Evolutionary conservation across 2,113 vertebrate genomes (phyloP).

Genomic region (Ondatra zibethicus): DNA sequence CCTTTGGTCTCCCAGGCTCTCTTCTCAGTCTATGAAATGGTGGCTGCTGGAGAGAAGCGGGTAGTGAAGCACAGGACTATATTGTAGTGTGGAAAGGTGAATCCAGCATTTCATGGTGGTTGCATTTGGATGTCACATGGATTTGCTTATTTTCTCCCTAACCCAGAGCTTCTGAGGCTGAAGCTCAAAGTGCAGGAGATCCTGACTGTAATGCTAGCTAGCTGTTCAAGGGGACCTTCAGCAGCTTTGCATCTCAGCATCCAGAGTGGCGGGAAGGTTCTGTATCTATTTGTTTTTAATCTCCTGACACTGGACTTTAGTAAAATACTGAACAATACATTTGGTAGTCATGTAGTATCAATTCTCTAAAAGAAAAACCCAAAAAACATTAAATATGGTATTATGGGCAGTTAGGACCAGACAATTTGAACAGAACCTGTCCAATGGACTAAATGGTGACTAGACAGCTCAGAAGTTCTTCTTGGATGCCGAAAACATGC

Average conservation of each 20-base stretch:
- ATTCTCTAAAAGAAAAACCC: background rate
- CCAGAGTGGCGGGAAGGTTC: background rate
- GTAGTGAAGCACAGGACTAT: slow-evolving; percentile 58
- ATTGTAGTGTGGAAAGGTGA: slow-evolving; percentile 32
- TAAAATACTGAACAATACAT: background rate
- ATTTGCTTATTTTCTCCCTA: slow-evolving; percentile 60
- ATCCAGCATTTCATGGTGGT: background rate
- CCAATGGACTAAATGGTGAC: background rate
- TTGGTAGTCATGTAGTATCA: background rate
- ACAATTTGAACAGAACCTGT: background rate
- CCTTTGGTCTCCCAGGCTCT: slow-evolving; percentile 23
- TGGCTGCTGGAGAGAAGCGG: slow-evolving; percentile 15
- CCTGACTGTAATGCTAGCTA: slow-evolving; percentile 16
- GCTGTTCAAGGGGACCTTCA: background rate
- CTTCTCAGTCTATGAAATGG: background rate
- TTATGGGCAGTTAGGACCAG: background rate
- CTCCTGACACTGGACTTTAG: background rate
- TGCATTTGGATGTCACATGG: slow-evolving; percentile 51
- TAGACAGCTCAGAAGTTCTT: background rate
- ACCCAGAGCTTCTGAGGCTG: slow-evolving; percentile 32
- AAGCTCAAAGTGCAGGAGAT: background rate
- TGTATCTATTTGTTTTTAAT: slow-evolving; percentile 22
- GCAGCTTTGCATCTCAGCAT: fast-evolving
- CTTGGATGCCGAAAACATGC: background rate
- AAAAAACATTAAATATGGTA: background rate